These are phyloP conservation scores for Plumapathes pennacea DNA, from an alignment of 92 coral and sea anemone genomes.

Conservation along the genomic window DNA sequence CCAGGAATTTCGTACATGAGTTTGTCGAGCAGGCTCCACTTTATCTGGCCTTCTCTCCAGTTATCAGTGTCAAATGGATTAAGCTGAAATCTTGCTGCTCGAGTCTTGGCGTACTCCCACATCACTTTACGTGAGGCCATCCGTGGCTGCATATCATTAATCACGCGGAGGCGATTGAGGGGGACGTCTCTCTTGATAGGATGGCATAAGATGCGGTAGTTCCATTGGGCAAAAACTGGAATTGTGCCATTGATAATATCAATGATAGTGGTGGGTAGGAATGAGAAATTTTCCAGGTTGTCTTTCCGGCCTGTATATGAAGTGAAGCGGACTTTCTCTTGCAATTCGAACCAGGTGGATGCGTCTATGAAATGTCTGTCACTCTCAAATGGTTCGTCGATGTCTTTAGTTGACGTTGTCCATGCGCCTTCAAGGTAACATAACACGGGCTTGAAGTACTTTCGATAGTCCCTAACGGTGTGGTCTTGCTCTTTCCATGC, in stretches of 20 bases:
- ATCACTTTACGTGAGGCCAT: constrained; percentile 26
- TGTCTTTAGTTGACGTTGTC: constrained; percentile 61
- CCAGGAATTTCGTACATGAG: constrained; percentile 68
- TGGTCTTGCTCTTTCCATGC: constrained; percentile 75
- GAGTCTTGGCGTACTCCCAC: constrained; percentile 34
- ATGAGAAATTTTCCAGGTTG: constrained; percentile 86
- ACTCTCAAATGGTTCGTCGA: constrained; percentile 92
- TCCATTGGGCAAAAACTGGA: constrained; percentile 81
- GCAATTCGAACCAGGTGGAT: constrained; percentile 80
- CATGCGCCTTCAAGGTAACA: constrained; percentile 92
- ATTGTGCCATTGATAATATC: constrained; percentile 65
- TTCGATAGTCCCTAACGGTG: constrained; percentile 75
- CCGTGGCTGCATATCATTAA: constrained; percentile 56
- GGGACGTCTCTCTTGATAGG: constrained; percentile 60
- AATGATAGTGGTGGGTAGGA: constrained; percentile 82
- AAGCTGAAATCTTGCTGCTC: constrained; percentile 65
- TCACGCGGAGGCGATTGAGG: constrained; percentile 58
- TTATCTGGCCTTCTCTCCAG: constrained; percentile 34
- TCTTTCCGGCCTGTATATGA: constrained; percentile 93
- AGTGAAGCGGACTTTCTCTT: constrained; percentile 90
- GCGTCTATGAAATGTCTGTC: constrained; percentile 95
- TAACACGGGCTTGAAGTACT: constrained; percentile 80
- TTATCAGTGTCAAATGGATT: constrained; percentile 48
- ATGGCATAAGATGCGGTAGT: constrained; percentile 69
- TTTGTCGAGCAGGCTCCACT: constrained; percentile 52